Evolutionary conservation across 1,140 invertebrate species (phyloP).

Genomic region (Sipha flava): DNA sequence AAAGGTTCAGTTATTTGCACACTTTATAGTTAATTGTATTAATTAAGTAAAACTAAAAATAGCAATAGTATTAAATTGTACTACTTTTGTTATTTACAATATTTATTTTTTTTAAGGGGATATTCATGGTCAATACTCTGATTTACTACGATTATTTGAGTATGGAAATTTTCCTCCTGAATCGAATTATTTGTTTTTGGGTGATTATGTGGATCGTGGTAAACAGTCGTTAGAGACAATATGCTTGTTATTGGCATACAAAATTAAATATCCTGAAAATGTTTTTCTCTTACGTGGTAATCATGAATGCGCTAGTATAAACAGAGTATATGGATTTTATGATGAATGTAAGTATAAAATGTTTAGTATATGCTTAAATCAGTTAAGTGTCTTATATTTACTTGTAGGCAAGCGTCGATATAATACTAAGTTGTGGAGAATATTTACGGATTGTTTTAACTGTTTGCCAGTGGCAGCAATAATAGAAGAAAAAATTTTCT

Average conservation of each 20-base stretch:
- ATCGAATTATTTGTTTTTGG: conserved; percentile 91
- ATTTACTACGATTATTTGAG: conserved; percentile 88
- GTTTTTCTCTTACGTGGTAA: conserved; percentile 60
- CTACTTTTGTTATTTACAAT: conserved; percentile 43
- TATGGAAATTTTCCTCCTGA: conserved; percentile 96
- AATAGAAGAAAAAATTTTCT: conserved; percentile 57
- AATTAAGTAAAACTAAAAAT: too few species aligned
- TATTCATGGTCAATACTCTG: conserved; percentile 92
- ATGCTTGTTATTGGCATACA: conserved; percentile 77
- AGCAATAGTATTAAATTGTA: too few species aligned
- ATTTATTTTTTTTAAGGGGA: conserved; percentile 59
- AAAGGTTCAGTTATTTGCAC: too few species aligned
- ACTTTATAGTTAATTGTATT: too few species aligned
- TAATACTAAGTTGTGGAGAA: conserved; percentile 97
- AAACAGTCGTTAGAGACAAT: conserved; percentile 81
- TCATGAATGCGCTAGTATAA: conserved; percentile 52
- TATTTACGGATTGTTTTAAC: conserved; percentile 97
- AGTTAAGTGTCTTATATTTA: neutral
- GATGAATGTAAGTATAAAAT: conserved; percentile 50
- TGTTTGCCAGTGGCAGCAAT: conserved; percentile 76
- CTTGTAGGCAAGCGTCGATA: conserved; percentile 69
- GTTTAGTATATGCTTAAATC: neutral
- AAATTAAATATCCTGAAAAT: conserved; percentile 76
- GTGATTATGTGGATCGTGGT: conserved; percentile 85
- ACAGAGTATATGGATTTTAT: conserved; percentile 54